Base-by-base conservation (phyloP, 2,797 vertebrate species). In the Tokudaia muenninki region DNA sequence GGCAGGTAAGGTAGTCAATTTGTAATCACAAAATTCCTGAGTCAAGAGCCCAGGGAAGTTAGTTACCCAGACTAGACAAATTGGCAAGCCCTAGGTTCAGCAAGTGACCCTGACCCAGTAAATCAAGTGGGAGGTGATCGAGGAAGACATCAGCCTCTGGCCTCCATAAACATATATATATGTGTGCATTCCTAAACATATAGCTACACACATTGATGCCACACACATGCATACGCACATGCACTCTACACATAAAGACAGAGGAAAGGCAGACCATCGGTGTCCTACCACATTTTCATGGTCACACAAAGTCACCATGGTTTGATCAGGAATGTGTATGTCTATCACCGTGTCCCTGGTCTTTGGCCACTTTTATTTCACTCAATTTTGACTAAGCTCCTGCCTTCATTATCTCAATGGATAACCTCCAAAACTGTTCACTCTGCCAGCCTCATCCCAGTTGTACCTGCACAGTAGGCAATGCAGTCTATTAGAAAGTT, bases 361-460 rank as follows among this genome's bases (percentile, higher is more conserved):
- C 12, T 34, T 57, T 70, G 59, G 24, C 59, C 87, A 75, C 47
- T 75, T 13, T 24, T 74, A 89, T 3, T 87, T 92, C 55, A 4
- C 67, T 91, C 74, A 91, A 57, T 95, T 61, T 63, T 93, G 19
- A 86, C 75, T 94, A 61, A 63, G 80, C 75, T 94, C 67, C 17
- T 89, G 31, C 65, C 16, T 92, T 87, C 80, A 0, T 50, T 55
- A 77, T 93, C 79, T 87, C 65, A 83, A 29, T 50, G 22, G 83
- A 82, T 29, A 90, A 75, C 26, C 8, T 75, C 52, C 59, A n/a
- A 81, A 86, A 90, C 22, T 74, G 3, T 12, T 90, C 61, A 52
- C 50, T 78, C 41, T 72, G 74, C 16, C 22, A 63, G 14, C 19
- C 77, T 26, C 72, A 61, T 50, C 74, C n/a, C 70, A 92, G 57